A percentile compares a stretch with the other conserved stretches of the same genome.
Conservation (phyloP, 2,888 invertebrate species). For the Graphium colonna region DNA sequence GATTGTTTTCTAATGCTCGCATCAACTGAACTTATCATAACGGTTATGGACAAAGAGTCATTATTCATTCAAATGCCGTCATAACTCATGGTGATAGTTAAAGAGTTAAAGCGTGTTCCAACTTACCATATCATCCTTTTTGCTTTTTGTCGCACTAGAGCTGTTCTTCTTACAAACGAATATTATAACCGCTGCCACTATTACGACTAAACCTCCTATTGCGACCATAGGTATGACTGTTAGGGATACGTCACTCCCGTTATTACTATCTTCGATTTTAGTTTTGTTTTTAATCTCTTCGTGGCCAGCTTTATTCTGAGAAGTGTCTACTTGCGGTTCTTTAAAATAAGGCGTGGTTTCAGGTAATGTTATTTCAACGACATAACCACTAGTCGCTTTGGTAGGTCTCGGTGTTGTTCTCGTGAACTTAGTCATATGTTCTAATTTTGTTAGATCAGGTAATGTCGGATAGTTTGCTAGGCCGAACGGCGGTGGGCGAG, state of each 20-base stretch:
- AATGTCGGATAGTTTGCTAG: conserved; percentile 40
- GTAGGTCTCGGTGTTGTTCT: conserved; percentile 48
- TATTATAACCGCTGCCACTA: conserved; percentile 83
- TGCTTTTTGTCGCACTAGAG: conserved; percentile 81
- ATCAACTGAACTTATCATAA: conserved; percentile 11
- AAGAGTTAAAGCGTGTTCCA: conserved; percentile 3
- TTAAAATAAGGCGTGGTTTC: conserved; percentile 50
- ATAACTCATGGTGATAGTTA: conserved; percentile 8
- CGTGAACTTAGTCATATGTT: conserved; percentile 40
- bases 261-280: conserved; percentile 55
- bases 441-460: conserved; percentile 35
- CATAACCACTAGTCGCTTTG: conserved; percentile 50
- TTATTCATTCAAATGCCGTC: conserved; percentile 11
- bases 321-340: conserved; percentile 43
- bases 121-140: conserved; percentile 87
- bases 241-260: conserved; percentile 70
- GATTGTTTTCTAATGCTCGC: neutral
- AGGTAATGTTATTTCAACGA: conserved; percentile 53
- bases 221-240: conserved; percentile 86
- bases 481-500: conserved; percentile 49
- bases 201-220: conserved; percentile 84
- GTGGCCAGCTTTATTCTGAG: conserved; percentile 37
- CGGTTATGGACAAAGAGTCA: conserved; percentile 1
- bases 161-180: conserved; percentile 87
- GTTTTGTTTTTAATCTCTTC: conserved; percentile 46